phyloP scores from a whole-genome alignment of 2,888 invertebrate genomes.

The Hyppa rectilinea region DNA sequence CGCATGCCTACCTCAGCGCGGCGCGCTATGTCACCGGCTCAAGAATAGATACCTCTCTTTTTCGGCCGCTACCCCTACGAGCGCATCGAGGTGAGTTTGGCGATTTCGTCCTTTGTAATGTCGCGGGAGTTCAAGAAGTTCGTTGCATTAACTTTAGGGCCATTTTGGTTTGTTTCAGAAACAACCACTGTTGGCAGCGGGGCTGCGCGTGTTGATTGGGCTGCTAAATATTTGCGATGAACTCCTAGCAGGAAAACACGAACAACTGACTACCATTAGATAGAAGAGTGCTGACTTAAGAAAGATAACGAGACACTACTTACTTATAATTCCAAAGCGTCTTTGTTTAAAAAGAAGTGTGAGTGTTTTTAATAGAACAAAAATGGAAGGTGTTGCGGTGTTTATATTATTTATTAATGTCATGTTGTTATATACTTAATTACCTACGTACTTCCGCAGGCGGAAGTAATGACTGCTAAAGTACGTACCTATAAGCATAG shows the following conservation, averaged over 20 bases:
- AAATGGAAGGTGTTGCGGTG: slow-evolving; percentile 12
- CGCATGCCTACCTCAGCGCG: slow-evolving; percentile 94
- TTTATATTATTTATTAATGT: neutral
- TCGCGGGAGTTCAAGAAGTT: neutral
- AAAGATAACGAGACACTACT: neutral
- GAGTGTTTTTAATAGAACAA: slow-evolving; percentile 17
- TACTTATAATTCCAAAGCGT: neutral
- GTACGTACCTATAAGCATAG: no score
- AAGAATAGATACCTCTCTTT: slow-evolving; percentile 87
- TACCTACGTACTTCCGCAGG: no score
- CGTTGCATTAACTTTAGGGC: neutral
- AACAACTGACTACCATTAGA: neutral
- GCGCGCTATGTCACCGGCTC: slow-evolving; percentile 95
- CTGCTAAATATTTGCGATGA: slow-evolving; percentile 93
- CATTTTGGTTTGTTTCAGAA: slow-evolving; percentile 73
- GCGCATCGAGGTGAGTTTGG: slow-evolving; percentile 78
- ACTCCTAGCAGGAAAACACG: neutral
- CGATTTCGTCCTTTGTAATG: neutral
- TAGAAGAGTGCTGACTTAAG: neutral
- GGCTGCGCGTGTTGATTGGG: slow-evolving; percentile 93
- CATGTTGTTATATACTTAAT: no score
- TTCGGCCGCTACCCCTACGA: slow-evolving; percentile 82
- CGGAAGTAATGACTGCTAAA: no score
- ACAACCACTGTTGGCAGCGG: slow-evolving; percentile 83
- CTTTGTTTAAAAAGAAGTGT: slow-evolving; percentile 14